A percentile compares a stretch with the other conserved stretches of the same genome.
Evolutionary conservation across 2,113 vertebrate genomes (phyloP).

Genomic region (Eublepharis macularius): DNA sequence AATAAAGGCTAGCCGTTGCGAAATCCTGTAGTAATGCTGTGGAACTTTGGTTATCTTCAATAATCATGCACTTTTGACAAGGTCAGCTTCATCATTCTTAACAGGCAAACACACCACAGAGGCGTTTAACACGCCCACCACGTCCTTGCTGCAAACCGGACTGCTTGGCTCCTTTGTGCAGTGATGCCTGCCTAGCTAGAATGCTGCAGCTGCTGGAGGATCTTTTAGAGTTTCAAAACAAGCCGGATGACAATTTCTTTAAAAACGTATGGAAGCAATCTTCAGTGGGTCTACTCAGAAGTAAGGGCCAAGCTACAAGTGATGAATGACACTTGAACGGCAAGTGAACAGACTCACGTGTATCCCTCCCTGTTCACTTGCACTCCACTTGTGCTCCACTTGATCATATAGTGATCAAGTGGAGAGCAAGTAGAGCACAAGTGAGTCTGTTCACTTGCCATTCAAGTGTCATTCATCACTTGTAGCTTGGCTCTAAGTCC

Average conservation of each 20-base stretch:
- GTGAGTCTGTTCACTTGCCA: too few relatives aligned
- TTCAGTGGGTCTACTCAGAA: too few relatives aligned
- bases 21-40: slow-evolving; percentile 63
- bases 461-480: too few relatives aligned
- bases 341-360: too few relatives aligned
- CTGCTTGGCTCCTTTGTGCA: neutral
- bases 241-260: neutral
- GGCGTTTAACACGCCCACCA: neutral
- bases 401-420: too few relatives aligned
- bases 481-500: too few relatives aligned
- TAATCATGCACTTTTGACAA: slow-evolving; percentile 59
- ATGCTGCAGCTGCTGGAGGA: neutral
- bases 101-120: neutral
- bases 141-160: accelerated
- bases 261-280: neutral
- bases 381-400: too few relatives aligned
- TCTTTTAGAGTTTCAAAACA: neutral
- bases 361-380: too few relatives aligned
- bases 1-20: slow-evolving; percentile 71
- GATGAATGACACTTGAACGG: too few relatives aligned
- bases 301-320: too few relatives aligned
- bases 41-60: slow-evolving; percentile 62
- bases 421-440: too few relatives aligned
- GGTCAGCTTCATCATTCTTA: slow-evolving; percentile 52
- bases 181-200: neutral